phyloP scores from a whole-genome alignment of 2,888 invertebrate species.

The Drosophila conformis region DNA sequence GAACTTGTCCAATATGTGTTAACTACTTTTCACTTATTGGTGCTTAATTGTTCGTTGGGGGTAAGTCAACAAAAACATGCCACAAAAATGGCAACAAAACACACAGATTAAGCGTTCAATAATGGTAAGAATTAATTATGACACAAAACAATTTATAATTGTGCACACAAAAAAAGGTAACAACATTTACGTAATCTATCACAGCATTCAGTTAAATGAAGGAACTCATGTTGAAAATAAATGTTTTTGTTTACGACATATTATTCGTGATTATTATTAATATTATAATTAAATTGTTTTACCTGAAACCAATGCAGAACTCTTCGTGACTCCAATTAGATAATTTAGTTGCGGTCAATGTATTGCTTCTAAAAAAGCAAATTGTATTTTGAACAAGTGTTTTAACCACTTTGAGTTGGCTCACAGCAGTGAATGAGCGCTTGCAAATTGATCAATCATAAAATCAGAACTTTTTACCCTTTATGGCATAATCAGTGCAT shows the following conservation, averaged over 20 bases:
- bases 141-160: slow-evolving; percentile 19
- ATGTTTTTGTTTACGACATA: slow-evolving; percentile 44
- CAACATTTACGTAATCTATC: slow-evolving; percentile 24
- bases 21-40: slow-evolving; percentile 8
- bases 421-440: not conserved
- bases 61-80: not conserved
- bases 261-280: slow-evolving; percentile 18
- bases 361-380: slow-evolving; percentile 18
- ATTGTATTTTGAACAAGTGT: slow-evolving; percentile 6
- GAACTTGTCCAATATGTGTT: slow-evolving; percentile 5
- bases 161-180: slow-evolving; percentile 3
- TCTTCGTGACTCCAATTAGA: slow-evolving; percentile 36
- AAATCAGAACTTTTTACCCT: too few relatives aligned
- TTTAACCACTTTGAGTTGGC: slow-evolving; percentile 1
- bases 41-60: slow-evolving; percentile 7
- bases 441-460: too few relatives aligned
- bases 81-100: slow-evolving; percentile 14
- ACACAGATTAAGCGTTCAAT: slow-evolving; percentile 34
- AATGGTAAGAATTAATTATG: slow-evolving; percentile 64
- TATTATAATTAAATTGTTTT: slow-evolving; percentile 64
- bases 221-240: slow-evolving; percentile 2
- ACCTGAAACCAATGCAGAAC: slow-evolving; percentile 51
- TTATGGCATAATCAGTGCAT: too few relatives aligned
- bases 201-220: slow-evolving; percentile 8
- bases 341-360: slow-evolving; percentile 61